These are phyloP conservation scores for Ptilonorhynchus violaceus DNA, from an alignment of 2,113 vertebrate species.

Conservation along the genomic window DNA sequence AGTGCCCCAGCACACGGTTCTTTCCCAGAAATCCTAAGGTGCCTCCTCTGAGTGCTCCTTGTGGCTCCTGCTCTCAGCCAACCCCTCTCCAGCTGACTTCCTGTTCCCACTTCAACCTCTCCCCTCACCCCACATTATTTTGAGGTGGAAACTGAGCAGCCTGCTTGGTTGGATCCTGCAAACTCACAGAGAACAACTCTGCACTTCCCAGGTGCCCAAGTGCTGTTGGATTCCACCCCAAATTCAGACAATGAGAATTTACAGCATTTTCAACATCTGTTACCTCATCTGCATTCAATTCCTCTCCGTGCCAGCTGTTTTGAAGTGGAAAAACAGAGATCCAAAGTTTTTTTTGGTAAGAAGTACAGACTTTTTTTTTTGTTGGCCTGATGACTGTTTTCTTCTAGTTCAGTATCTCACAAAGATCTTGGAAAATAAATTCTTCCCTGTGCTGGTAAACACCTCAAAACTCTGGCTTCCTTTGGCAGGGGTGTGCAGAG, in stretches of 20 bases:
- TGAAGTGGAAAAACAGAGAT: slow-evolving; percentile 1
- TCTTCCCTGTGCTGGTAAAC: background rate
- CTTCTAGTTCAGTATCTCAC: background rate
- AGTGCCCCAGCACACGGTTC: background rate
- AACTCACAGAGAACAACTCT: background rate
- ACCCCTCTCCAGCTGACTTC: background rate
- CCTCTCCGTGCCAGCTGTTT: background rate
- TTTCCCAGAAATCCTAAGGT: background rate
- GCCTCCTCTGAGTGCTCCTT: fast-evolving
- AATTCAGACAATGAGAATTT: background rate
- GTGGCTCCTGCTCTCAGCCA: background rate
- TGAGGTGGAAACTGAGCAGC: background rate
- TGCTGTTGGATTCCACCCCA: background rate
- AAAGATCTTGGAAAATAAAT: background rate
- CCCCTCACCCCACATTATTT: background rate
- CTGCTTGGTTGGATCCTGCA: background rate
- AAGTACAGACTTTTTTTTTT: background rate
- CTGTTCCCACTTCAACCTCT: background rate
- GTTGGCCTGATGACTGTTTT: background rate
- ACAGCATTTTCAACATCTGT: background rate
- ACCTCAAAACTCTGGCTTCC: background rate
- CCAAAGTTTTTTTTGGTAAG: background rate
- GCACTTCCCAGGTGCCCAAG: background rate
- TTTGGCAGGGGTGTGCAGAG: background rate
- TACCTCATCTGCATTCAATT: background rate